phyloP scores from a whole-genome alignment of 2,888 invertebrate genomes.

The Eustalomyia histrio region DNA sequence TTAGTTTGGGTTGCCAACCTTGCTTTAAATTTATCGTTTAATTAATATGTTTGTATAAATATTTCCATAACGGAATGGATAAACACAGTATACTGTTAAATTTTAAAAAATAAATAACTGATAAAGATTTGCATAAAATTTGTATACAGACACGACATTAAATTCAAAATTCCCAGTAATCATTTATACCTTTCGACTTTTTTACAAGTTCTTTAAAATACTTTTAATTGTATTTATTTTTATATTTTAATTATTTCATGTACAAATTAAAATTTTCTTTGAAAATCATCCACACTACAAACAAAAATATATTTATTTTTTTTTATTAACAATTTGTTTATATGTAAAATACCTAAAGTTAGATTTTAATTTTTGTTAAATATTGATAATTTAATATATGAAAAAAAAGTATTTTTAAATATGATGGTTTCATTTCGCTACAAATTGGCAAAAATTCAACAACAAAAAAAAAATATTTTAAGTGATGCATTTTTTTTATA shows the following conservation, averaged over 20 bases:
- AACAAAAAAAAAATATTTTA: slow-evolving; percentile 8
- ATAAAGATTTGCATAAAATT: no score
- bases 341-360: not conserved
- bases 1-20: no score
- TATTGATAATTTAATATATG: not conserved
- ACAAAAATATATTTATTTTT: not conserved
- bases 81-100: no score
- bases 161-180: no score
- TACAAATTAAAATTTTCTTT: not conserved
- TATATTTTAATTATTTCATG: not conserved
- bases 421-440: slow-evolving; percentile 27
- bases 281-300: not conserved
- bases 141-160: no score
- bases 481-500: slow-evolving; percentile 16
- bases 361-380: not conserved
- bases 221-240: no score
- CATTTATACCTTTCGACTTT: no score
- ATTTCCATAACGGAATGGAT: no score
- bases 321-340: not conserved
- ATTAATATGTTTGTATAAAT: no score
- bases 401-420: slow-evolving; percentile 9
- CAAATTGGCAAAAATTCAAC: slow-evolving; percentile 39
- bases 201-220: no score
- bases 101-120: no score
- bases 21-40: no score